Percentiles rank a stretch among this genome's conserved stretches.
Evolutionary conservation across 2,797 vertebrate genomes (phyloP).

Genomic region (Ctenosaura bakeri): DNA sequence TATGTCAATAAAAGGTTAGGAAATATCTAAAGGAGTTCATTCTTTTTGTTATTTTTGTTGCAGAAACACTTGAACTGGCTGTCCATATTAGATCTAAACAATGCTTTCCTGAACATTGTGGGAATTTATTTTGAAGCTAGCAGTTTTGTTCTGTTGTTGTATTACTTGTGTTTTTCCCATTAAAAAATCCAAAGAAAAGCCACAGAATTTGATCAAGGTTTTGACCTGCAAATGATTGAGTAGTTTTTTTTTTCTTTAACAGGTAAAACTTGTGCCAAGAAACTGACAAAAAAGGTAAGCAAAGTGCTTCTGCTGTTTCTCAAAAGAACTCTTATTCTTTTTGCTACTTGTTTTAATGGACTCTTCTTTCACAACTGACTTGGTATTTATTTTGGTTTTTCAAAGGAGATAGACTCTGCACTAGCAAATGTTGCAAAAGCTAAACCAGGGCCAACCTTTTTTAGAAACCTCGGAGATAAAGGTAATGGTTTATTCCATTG

Average conservation of each 20-base stretch:
- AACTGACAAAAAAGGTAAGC: constrained; percentile 87
- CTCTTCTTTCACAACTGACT: constrained; percentile 66
- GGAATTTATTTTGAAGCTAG: constrained; percentile 60
- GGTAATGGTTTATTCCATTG: constrained; percentile 79
- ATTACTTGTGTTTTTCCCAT: constrained; percentile 63
- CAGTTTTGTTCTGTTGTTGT: constrained; percentile 67
- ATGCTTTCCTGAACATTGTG: constrained; percentile 60
- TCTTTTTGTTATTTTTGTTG: constrained; percentile 44
- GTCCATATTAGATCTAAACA: constrained; percentile 60
- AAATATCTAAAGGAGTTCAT: background rate
- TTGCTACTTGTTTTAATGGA: constrained; percentile 55
- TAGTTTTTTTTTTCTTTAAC: constrained; percentile 60
- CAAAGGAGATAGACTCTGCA: constrained; percentile 88
- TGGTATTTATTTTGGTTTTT: constrained; percentile 71
- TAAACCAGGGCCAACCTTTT: constrained; percentile 85
- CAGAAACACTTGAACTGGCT: constrained; percentile 52
- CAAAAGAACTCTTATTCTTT: constrained; percentile 68
- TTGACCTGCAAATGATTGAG: constrained; percentile 71
- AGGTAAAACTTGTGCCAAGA: constrained; percentile 90
- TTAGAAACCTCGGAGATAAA: constrained; percentile 91
- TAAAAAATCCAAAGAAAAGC: constrained; percentile 71
- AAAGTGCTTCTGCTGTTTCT: constrained; percentile 49
- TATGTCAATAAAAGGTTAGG: background rate
- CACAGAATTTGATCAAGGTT: constrained; percentile 72
- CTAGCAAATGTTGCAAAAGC: constrained; percentile 82